These are phyloP conservation scores for Tipula unca DNA, from an alignment of 2,888 invertebrate genomes.

Conservation along the genomic window DNA sequence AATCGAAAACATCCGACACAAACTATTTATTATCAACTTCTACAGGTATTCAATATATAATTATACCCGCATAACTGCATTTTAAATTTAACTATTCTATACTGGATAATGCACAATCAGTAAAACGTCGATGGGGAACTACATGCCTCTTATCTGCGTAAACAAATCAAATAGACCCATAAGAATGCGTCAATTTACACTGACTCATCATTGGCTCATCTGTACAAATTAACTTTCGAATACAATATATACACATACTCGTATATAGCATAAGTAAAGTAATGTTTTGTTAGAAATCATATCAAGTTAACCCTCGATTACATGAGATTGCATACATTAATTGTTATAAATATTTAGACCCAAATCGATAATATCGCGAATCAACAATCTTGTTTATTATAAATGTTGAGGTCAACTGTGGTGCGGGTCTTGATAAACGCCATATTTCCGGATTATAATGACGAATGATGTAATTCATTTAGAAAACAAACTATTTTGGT, in stretches of 20 bases:
- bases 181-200: not conserved
- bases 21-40: too few relatives aligned
- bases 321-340: too few relatives aligned
- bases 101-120: too few relatives aligned
- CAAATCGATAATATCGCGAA: not conserved
- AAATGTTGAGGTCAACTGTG: not conserved
- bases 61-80: too few relatives aligned
- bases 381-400: not conserved
- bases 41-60: too few relatives aligned
- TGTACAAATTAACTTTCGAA: not conserved
- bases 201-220: not conserved
- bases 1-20: too few relatives aligned
- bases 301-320: not conserved
- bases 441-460: not conserved
- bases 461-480: not conserved
- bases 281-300: not conserved
- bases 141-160: not conserved
- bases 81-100: too few relatives aligned
- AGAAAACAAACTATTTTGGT: not conserved
- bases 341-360: too few relatives aligned
- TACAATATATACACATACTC: too few relatives aligned
- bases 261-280: not conserved
- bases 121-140: not conserved
- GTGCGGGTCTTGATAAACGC: not conserved
- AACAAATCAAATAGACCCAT: too few relatives aligned